Percentiles rank a stretch among this genome's conserved stretches.
phyloP scores from a whole-genome alignment of 2,888 invertebrate species.

The Cantharis nigra region DNA sequence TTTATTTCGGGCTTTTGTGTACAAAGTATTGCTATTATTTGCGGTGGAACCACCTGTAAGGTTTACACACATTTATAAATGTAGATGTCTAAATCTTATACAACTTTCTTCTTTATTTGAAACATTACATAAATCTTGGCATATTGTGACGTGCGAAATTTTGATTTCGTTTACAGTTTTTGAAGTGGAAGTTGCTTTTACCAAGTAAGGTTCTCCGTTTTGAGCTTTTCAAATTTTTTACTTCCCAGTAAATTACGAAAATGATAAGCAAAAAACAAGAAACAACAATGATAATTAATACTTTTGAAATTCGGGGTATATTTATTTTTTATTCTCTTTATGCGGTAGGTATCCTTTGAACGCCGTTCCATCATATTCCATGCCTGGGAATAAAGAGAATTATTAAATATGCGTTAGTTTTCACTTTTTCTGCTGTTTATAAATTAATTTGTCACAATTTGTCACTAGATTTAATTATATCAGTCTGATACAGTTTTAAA shows the following conservation, averaged over 20 bases:
- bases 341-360: background rate
- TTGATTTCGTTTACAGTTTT: background rate
- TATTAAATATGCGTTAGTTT: background rate
- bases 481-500: background rate
- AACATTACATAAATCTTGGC: background rate
- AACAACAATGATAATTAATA: background rate
- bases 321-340: background rate
- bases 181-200: background rate
- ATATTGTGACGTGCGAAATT: background rate
- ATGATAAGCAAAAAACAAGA: background rate
- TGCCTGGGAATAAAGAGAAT: background rate
- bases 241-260: background rate
- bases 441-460: background rate
- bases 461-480: background rate
- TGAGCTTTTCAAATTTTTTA: background rate
- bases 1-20: background rate
- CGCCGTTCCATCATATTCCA: background rate
- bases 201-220: background rate
- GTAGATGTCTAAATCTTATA: background rate
- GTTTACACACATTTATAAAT: background rate
- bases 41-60: background rate
- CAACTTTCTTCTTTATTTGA: background rate
- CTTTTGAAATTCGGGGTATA: background rate
- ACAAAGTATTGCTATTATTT: background rate
- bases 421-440: background rate